Base-by-base conservation (phyloP, 2,888 invertebrate species). In the Drosophila kuntzei region DNA sequence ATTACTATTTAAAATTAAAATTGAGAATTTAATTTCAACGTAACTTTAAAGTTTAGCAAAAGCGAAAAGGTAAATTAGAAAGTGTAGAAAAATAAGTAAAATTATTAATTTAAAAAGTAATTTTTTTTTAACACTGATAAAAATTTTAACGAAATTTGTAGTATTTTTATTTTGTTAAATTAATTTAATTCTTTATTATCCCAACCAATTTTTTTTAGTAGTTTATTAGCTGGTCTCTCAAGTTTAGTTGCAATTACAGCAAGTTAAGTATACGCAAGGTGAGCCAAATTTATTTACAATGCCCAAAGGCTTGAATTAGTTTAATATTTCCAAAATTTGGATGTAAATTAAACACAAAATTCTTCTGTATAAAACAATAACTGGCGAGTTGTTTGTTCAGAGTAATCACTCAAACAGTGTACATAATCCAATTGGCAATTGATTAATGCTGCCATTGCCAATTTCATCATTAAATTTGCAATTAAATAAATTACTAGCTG, bases 401-500 rank as follows among this genome's bases (percentile, higher is more conserved):
- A 64, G 34, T 54, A 59, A 73, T 69, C 57, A 62, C 41, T 50
- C 57, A 44, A 37, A 41, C 8, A 53, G 50, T 57, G 27, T 18
- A 34, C 49, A 49, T 64, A 72, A 58, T 50, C 61, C 59, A 47
- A 59, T 60, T 65, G 50, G 57, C 61, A 65, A 68, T 71, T 89
- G 68, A 83, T 89, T 83, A 83, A 83, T 82, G 79, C 58, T 46
- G 16, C 43, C 39, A 37, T 37, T 46, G 67, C 25, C 58, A 34
- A 41, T 62, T 60, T 64, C 9, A 9, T 62, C 59, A 71, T 55
- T 62, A 57, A 71, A 62, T 22, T 68, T 43, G 57, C 70, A 82
- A 79, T 86, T 79, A 76, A 79, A 79, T 69, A 53, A 70, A 70
- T 67, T 50, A 64, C 46, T 1, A 58, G 58, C 39, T 60, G 36